Evolutionary conservation across 1,140 invertebrate species (phyloP), one percentile per base, ranked within the genome.

Genomic region (Panulirus ornatus): DNA sequence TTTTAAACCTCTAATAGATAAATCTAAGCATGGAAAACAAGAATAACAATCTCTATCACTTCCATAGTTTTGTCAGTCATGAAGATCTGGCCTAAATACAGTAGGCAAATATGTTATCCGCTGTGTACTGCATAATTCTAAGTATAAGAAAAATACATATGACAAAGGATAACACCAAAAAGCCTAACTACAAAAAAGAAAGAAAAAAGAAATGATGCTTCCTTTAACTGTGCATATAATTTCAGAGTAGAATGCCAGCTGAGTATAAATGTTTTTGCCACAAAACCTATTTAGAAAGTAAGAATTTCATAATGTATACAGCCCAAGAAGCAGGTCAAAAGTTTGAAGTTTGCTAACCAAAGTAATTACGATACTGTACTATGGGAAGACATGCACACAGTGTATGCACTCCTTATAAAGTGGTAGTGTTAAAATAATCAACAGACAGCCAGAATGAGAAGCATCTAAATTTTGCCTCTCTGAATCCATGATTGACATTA

Each of bases 381-480:
- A 86, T 86, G 47, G 84, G 84, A 70, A 70, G 79, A 71, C 87
- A 89, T 89, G 87, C 87, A 89, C 87, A 89, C 76, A 71, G 87
- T 89, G 87, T 89, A 89, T 82, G 87, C 78, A 82, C 87, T 89
- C 87, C 54, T 83, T 51, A 71, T 89, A 75, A 75, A n/a, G 42
- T 47, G 70, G 44, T 75, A 79, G 38, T 79, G 70, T 34, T 88
- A 85, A 79, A 71, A 79, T 87, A 36, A 83, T 81, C 47, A 88
- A 82, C 87, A 89, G 87, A 89, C 87, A 89, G 87, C 87, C 87
- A 89, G 87, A 89, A 89, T 89, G 87, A 89, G 79, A 89, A 89
- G 87, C 75, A 86, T 86, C 73, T 78, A 38, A 76, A 86, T 63
- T 42, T 86, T 63, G 84, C 84, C 34, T 86, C 84, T 86, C 84